Conservation (phyloP, 2,888 invertebrate species). For the Onchidella celtica region DNA sequence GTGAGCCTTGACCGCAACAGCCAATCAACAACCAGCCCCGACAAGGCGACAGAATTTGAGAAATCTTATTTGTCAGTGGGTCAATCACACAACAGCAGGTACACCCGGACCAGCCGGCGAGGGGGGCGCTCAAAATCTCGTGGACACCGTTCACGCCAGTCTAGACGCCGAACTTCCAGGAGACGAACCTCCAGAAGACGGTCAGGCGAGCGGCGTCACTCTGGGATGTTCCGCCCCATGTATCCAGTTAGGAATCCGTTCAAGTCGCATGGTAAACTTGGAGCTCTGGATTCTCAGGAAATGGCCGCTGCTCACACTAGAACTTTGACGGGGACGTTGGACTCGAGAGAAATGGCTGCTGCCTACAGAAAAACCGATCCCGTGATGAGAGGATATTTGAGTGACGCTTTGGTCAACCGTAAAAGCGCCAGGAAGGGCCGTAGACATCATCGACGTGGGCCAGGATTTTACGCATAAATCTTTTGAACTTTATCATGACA, state of each 20-base stretch:
- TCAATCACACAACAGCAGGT: not conserved
- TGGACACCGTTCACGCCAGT: not conserved
- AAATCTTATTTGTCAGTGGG: not conserved
- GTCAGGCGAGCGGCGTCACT: not conserved
- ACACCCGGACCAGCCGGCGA: not conserved
- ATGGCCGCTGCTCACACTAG: conserved; percentile 6
- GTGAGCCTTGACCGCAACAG: not conserved
- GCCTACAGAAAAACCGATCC: not conserved
- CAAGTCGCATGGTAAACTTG: not conserved
- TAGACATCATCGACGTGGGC: no score
- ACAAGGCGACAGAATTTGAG: not conserved
- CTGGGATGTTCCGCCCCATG: not conserved
- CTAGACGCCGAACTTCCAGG: not conserved
- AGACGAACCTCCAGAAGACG: not conserved
- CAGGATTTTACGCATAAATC: no score
- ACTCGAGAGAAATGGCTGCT: conserved; percentile 36
- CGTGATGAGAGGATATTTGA: not conserved
- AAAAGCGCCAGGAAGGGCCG: not conserved
- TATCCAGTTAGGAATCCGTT: not conserved
- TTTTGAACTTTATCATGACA: no score
- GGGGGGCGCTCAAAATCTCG: not conserved
- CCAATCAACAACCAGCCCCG: not conserved
- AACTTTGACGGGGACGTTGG: conserved; percentile 1
- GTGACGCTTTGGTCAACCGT: not conserved
- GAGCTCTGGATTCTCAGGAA: conserved; percentile 21